These are phyloP conservation scores for Oreohelix idahoensis DNA, from an alignment of 1,140 invertebrate genomes.

Conservation along the genomic window DNA sequence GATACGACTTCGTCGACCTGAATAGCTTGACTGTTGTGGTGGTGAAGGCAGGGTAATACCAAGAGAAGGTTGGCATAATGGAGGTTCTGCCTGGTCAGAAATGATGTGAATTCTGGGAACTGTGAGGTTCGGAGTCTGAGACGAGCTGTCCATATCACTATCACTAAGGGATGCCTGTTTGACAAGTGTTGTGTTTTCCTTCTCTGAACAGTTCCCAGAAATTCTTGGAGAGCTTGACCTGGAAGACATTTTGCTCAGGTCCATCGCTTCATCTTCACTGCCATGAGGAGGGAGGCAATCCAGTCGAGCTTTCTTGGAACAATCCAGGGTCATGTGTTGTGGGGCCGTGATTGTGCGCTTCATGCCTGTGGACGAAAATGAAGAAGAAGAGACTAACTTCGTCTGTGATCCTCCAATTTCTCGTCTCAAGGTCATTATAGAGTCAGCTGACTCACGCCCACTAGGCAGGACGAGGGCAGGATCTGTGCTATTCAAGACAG, in stretches of 20 bases:
- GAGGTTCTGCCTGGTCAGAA: constrained; percentile 51
- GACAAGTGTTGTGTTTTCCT: constrained; percentile 42
- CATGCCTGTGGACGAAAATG: constrained; percentile 29
- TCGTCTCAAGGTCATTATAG: constrained; percentile 34
- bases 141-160: constrained; percentile 35
- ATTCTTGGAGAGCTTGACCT: neutral
- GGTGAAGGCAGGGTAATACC: constrained; percentile 53
- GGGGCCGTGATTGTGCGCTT: constrained; percentile 54
- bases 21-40: constrained; percentile 62
- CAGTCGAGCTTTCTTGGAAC: constrained; percentile 34
- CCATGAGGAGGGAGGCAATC: neutral
- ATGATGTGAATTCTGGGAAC: constrained; percentile 67
- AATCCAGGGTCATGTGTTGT: constrained; percentile 34
- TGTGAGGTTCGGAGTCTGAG: constrained; percentile 25
- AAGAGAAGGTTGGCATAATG: constrained; percentile 49
- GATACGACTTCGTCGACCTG: constrained; percentile 63
- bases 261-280: constrained; percentile 48
- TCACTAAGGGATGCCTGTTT: constrained; percentile 32
- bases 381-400: neutral
- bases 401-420: constrained; percentile 26
- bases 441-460: constrained; percentile 40
- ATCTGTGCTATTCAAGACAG: constrained; percentile 1
- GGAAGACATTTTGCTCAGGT: constrained; percentile 48
- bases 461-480: constrained; percentile 13
- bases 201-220: constrained; percentile 26